Evolutionary conservation across 2,888 invertebrate genomes (phyloP), one percentile per base, ranked within the genome.

Genomic region (Amblyjoppa proteus): DNA sequence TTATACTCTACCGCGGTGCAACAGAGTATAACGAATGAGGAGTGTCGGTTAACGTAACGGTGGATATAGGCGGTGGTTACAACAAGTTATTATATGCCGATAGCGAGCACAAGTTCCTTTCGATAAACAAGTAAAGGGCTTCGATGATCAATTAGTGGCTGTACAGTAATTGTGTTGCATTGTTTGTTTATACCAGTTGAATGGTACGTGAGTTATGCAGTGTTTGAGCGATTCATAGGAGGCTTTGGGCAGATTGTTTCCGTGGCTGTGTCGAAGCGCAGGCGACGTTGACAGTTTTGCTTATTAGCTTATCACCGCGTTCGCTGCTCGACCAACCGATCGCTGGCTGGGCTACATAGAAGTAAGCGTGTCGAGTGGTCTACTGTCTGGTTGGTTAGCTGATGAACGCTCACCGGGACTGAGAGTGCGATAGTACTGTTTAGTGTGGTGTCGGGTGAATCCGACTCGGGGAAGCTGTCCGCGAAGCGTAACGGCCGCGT

Each of bases 401-500:
- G 73, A 74, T 83, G 49, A 69, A 68, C 64, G 77, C 41, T 53
- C 56, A 49, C 71, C 66, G 77, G 45, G 41, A 58, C 34, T 31
- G 11, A 16, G 25, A 83, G 78, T 74, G 83, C 34, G 51, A 76
- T 64, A 70, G 56, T 56, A 71, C 78, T 66, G 71, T 81, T 81
- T 51, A 73, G 84, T 81, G 81, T 85, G 68, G 85, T 85, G 85
- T 85, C 85, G 85, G 83, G 85, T 86, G 87, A 84, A 81, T 25
- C 77, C 85, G 58, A 31, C 56, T 3, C 78, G 90, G 92, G 93
- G 92, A 92, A 90, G 90, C 89, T 89, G 91, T 91, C 88, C 91
- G 91, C 90, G 90, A 89, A 91, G 91, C 90, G 91, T 90, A 92
- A 89, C 89, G 88, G 90, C 91, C 89, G 89, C 88, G 88, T 90